Evolutionary conservation across 1,140 invertebrate species (phyloP), one percentile per base, ranked within the genome.

Genomic region (Drosophila santomea): DNA sequence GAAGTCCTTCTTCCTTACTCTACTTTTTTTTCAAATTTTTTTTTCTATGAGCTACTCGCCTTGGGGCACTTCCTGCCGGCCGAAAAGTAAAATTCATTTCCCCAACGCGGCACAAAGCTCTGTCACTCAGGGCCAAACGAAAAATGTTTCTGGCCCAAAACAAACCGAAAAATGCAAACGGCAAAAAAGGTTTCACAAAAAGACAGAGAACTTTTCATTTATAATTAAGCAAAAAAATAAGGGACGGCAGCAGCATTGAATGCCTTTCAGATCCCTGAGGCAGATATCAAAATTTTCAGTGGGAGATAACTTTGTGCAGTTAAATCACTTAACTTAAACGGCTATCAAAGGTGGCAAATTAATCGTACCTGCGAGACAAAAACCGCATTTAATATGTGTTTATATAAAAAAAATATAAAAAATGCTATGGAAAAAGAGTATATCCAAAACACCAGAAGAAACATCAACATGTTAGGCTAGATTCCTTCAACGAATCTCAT

Each of bases 21-120:
- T 32, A 6, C 25, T 4, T 25, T 32, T 6, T 6, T 32, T 7
- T 32, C 20, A 20, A 20, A 20, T 32, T 32, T 35, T 38, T 15
- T 71, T 50, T 58, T 52, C 43, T 45, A 20, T 23, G 43, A 62
- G 64, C 61, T 20, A 41, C 52, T 41, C 44, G 64, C 67, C 51
- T 82, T 72, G 58, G 61, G 83, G 78, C 66, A 88, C 68, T 86
- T 86, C 82, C 82, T 86, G 82, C 74, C 79, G 79, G 83, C 82
- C 61, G 74, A 86, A 88, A 67, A 71, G 55, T 71, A 78, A 78
- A 78, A 88, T 89, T 89, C 84, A 89, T 88, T 88, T 88, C 80
- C 84, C 79, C 66, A 77, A 67, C 84, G 62, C 57, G 55, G 74
- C 78, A 88, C 83, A 86, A 86, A 88, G 83, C 69, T 78, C 60